Conservation (phyloP, 2,888 invertebrate genomes). For the Drosophila lutescens region DNA sequence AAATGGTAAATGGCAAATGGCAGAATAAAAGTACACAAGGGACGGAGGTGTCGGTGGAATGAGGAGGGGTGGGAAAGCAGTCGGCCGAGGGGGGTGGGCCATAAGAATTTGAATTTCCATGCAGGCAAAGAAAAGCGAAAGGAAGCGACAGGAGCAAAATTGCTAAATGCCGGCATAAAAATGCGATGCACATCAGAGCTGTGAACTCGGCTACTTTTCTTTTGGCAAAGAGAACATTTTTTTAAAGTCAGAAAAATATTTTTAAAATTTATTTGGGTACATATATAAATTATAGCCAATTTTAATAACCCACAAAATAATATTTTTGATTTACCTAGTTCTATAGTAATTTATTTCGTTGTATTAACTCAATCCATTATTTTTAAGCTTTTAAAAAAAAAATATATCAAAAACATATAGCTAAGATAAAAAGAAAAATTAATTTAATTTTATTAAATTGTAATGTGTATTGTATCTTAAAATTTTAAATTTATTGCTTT, state of each 20-base stretch:
- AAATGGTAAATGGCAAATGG: slow-evolving; percentile 33
- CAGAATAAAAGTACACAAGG: slow-evolving; percentile 31
- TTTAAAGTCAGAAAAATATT: background rate
- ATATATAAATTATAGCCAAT: too few species aligned
- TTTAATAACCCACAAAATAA: too few species aligned
- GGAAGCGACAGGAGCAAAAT: slow-evolving; percentile 10
- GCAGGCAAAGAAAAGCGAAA: slow-evolving; percentile 17
- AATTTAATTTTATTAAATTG: too few species aligned
- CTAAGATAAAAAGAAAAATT: too few species aligned
- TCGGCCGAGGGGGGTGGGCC: background rate
- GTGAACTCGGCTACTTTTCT: slow-evolving; percentile 1
- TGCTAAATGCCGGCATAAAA: slow-evolving; percentile 9
- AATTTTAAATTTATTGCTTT: too few species aligned
- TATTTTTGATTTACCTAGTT: too few species aligned
- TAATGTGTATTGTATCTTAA: too few species aligned
- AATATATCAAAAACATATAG: too few species aligned
- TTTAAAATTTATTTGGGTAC: too few species aligned
- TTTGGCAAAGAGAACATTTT: background rate
- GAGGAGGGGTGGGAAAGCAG: background rate
- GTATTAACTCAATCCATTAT: too few species aligned
- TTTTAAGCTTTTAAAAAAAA: too few species aligned
- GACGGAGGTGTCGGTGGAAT: background rate
- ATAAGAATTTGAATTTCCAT: slow-evolving; percentile 45
- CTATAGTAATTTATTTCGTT: too few species aligned
- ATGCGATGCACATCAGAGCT: slow-evolving; percentile 5